Base-by-base conservation (phyloP, 2,797 vertebrate genomes). In the Coluber constrictor region DNA sequence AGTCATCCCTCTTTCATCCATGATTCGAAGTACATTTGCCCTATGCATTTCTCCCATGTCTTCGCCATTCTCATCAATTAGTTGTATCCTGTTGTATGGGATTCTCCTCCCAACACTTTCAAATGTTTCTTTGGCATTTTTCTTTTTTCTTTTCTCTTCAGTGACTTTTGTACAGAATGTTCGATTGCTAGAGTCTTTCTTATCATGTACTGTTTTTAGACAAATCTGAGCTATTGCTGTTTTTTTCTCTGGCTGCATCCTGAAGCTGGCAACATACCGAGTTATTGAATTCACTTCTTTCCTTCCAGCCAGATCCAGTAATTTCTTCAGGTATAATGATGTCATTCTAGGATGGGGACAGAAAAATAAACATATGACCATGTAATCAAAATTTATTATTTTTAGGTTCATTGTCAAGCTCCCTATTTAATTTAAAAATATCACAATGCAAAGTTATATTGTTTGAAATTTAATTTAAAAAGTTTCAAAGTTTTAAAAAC, bases 41-140 rank as follows among this genome's bases (percentile, higher is more conserved):
- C 98, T 98, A 91, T 98, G 99, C 98, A 99, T 97, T 27, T 93
- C 92, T 89, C 99, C 99, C 96, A 99, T 92, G 61, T 98, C 97
- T 89, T 98, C 97, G 0, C 98, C 99, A 0, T 97, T 94, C 89
- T 98, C 97, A 5, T 96, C 97, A 10, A 99, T 96, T 54, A 99
- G 86, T 0, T 98, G 98, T 90, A 99, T 94, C 90, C 97, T 94
- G 0, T 96, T 97, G 8, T 98, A 94, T 0, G 97, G 97, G 95
- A 99, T 99, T 96, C 97, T 98, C 20, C 98, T 98, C 55, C 99
- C 99, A 0, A 98, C 94, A 0, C 97, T 98, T 97, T 96, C 95
- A 89, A 99, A 95, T 0, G 96, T 96, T 29, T 70, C 86, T 10
- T 66, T 88, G 29, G 95, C 94, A 88, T 89, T 95, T 37, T 98